Evolutionary conservation across 2,797 vertebrate species (phyloP).

Genomic region (Gymnothorax javanicus): DNA sequence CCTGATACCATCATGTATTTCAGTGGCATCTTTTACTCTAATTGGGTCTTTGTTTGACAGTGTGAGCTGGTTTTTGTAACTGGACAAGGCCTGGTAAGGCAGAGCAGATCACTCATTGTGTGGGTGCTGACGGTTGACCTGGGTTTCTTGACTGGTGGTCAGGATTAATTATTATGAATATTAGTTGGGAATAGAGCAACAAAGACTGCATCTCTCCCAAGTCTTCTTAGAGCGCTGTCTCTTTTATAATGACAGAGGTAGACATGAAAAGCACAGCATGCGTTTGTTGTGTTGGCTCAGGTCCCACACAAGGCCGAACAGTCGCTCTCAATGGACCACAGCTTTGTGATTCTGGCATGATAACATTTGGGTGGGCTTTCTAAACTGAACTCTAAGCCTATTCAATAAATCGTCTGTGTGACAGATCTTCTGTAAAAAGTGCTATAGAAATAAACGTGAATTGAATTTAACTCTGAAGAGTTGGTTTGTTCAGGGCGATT

Average conservation of each 20-base stretch:
- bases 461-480: too few species aligned
- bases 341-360: neutral
- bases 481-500: too few species aligned
- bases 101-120: neutral
- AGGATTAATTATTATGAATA: neutral
- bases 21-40: neutral
- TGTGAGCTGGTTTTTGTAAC: neutral
- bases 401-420: too few species aligned
- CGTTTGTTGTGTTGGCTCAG: slow-evolving; percentile 36
- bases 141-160: neutral
- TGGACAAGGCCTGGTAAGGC: neutral
- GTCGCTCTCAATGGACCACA: slow-evolving; percentile 24
- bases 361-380: slow-evolving; percentile 69
- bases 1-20: neutral
- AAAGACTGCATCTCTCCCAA: slow-evolving; percentile 25
- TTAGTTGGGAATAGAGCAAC: slow-evolving; percentile 39
- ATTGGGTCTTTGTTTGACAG: neutral
- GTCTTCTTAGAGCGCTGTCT: slow-evolving; percentile 32
- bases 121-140: neutral
- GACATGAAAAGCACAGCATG: neutral
- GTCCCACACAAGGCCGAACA: slow-evolving; percentile 45
- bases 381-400: slow-evolving; percentile 13
- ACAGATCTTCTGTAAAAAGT: too few species aligned
- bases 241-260: neutral
- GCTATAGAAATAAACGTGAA: too few species aligned